phyloP scores from a whole-genome alignment of 2,797 vertebrate species.

The Gallirallus australis region DNA sequence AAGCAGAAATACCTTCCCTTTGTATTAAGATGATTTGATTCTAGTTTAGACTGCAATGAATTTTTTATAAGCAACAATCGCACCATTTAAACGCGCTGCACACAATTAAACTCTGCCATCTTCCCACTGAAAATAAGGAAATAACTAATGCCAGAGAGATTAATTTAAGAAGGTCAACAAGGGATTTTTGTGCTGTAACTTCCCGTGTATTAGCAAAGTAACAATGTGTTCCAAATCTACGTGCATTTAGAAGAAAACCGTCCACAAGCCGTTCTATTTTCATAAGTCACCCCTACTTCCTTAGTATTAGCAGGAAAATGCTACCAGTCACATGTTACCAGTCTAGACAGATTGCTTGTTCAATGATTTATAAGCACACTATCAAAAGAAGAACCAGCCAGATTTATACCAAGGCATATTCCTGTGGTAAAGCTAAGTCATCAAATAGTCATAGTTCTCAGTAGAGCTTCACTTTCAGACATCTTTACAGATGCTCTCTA shows the following conservation, averaged over 20 bases:
- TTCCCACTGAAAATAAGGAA: conserved; percentile 27
- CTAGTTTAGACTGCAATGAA: not conserved
- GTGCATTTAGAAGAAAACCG: not conserved
- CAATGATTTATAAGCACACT: conserved; percentile 21
- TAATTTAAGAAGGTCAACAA: conserved; percentile 65
- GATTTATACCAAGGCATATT: conserved; percentile 34
- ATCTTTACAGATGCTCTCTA: conserved; percentile 9
- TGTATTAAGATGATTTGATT: not conserved
- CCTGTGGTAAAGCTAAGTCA: conserved; percentile 30
- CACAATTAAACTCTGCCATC: not conserved
- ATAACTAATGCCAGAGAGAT: conserved; percentile 52
- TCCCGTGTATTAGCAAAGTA: conserved; percentile 21
- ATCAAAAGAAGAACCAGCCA: not conserved
- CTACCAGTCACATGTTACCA: conserved; percentile 40
- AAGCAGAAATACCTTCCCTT: not conserved
- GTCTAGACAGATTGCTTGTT: conserved; percentile 67
- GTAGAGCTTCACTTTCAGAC: conserved; percentile 1
- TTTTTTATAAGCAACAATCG: not conserved
- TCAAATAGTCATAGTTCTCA: not conserved
- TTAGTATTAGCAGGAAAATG: conserved; percentile 35
- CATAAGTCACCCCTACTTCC: conserved; percentile 39
- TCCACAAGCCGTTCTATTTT: conserved; percentile 53
- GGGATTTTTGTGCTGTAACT: conserved; percentile 62
- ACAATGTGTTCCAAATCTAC: conserved; percentile 31
- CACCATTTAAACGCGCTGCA: not conserved